Base-by-base conservation (phyloP, 2,888 invertebrate species). In the Megastigmus dorsalis region DNA sequence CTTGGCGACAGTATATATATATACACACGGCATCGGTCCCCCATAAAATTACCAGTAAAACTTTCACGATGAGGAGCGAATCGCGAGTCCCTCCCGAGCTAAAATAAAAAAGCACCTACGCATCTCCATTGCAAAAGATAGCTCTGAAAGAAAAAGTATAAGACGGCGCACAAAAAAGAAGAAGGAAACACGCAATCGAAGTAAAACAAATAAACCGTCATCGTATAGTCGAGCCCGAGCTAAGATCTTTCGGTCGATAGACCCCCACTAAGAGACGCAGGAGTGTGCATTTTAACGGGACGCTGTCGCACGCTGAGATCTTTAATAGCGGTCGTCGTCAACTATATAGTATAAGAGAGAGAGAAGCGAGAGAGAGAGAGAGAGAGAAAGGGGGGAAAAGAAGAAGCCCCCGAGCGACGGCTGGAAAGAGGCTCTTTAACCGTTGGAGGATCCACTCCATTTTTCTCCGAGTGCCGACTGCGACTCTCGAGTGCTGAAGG, bases 391-490 rank as follows among this genome's bases (percentile, higher is more conserved):
- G 15, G n/a, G 9, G 10, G 30, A 3, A 38, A 38, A 28, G 15
- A 50, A 30, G 28, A 10, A 68, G 45, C 52, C 9, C 43, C 36
- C n/a, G n/a, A n/a, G 30, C 30, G 23, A 28, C 26, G 23, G 52
- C 5, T 7, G 10, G 28, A 28, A 41, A 60, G 38, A 50, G 59
- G 7, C 69, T 60, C 50, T 69, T 69, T 59, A 68, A 26, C 43
- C 48, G 15, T 26, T 15, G 38, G 38, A 69, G 38, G 13, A 60
- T 52, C 69, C 50, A 50, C 45, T 45, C 38, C 50, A 38, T 69
- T 60, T 69, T 45, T 69, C 69, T 52, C 33, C 36, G 59, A 69
- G 59, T 30, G 48, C 55, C n/a, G n/a, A n/a, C n/a, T n/a, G n/a
- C n/a, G n/a, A n/a, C n/a, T n/a, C n/a, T n/a, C n/a, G n/a, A n/a